Base-by-base conservation (phyloP, 1,140 invertebrate genomes). In the Temnothorax longispinosus region DNA sequence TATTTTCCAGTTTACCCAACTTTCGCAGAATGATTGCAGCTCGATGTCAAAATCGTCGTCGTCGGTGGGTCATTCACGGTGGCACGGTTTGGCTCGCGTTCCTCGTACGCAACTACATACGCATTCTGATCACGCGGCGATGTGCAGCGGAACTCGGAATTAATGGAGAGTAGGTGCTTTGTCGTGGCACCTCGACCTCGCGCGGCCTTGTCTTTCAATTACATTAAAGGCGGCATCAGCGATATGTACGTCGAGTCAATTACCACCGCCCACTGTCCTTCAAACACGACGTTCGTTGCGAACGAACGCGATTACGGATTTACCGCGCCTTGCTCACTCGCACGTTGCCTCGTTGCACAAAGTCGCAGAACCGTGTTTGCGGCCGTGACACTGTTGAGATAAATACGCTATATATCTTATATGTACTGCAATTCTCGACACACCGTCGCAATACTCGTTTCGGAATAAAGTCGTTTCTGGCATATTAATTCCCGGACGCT, bases 191-290 rank as follows among this genome's bases (percentile, higher is more conserved):
- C 38, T 54, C 69, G 84, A 80, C 75, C 87, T 88, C 50, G 32
- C 21, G 27, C 65, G 74, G 11, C 86, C 88, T 88, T 89, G 88
- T 85, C 74, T 72, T 64, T 87, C 54, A 58, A 60, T 78, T 56
- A 52, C 50, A 38, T 62, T 54, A 47, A 76, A 81, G 58, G 27
- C 67, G 54, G 18, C 18, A 41, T 6, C 3, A 8, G 21, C 21
- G 4, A 18, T 41, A 21, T 67, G 47, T 15, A 72, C 67, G 60
- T 35, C 41, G n/a, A 52, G 58, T 87, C 72, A 64, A 89, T 89
- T 84, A 65, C 1, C 6, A 52, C 21, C 76, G 52, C 69, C 76
- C 64, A 88, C 44, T 1, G 54, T 60, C 54, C 80, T 84, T 84
- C 80, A 65, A 4, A 35, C 27, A 71, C 50, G 50, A 58, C 21